Conservation (phyloP, 1,140 invertebrate species). For the Gerris buenoi region DNA sequence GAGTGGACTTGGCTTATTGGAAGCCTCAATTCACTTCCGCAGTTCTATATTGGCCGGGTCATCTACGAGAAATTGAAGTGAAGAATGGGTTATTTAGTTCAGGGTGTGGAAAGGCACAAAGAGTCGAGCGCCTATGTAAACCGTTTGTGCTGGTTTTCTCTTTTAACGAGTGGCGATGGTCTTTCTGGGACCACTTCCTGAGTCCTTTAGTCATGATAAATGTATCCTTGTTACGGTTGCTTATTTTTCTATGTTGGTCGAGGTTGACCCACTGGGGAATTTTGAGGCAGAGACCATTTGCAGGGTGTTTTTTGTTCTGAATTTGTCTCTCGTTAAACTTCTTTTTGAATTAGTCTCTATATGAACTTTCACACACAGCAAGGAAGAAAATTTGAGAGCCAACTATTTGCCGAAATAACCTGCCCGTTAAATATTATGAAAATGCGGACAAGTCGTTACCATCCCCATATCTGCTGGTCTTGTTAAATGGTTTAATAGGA, state of each 20-base stretch:
- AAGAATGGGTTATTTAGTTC: neutral
- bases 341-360: neutral
- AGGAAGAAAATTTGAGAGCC: neutral
- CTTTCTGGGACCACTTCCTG: neutral
- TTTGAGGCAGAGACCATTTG: neutral
- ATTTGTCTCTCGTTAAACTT: neutral
- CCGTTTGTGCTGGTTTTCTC: neutral
- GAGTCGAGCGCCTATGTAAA: neutral
- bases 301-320: neutral
- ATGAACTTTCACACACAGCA: neutral
- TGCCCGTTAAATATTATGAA: neutral
- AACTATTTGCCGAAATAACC: neutral
- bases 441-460: neutral
- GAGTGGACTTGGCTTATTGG: too few relatives aligned
- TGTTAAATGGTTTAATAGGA: neutral
- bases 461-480: neutral
- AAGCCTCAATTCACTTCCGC: too few relatives aligned
- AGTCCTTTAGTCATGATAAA: neutral
- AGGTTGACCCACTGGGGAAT: neutral
- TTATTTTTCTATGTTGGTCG: neutral
- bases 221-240: neutral
- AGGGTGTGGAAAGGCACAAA: neutral
- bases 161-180: neutral
- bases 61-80: neutral
- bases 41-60: neutral